Evolutionary conservation across 35 echinoderm and acorn worm species (phyloP).

Genomic region (Eucidaris tribuloides): DNA sequence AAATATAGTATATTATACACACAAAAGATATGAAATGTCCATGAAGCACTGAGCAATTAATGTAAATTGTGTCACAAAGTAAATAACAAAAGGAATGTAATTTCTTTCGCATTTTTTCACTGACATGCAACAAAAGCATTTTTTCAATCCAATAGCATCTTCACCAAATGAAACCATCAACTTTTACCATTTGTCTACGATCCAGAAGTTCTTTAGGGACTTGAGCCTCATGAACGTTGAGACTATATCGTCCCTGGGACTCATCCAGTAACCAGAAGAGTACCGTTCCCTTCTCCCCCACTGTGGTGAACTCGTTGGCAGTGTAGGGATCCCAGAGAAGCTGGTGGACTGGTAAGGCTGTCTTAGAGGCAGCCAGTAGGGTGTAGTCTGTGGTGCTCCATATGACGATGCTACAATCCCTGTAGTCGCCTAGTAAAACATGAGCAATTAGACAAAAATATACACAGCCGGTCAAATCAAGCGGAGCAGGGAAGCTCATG

Average conservation of each 20-base stretch:
- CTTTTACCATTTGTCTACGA: constrained; percentile 75
- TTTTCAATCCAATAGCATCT: no score
- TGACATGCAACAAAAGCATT: neutral
- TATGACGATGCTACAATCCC: constrained; percentile 77
- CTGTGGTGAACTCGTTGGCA: constrained; percentile 85
- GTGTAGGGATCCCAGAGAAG: constrained; percentile 94
- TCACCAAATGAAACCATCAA: neutral
- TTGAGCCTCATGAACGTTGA: constrained; percentile 90
- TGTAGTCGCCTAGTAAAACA: constrained; percentile 99
- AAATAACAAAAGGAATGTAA: no score
- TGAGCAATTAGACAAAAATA: no score
- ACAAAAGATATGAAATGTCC: no score
- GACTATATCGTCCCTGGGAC: constrained; percentile 66
- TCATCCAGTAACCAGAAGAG: constrained; percentile 98
- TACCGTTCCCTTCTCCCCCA: constrained; percentile 83
- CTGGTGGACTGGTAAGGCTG: constrained; percentile 82
- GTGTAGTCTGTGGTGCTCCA: constrained; percentile 93
- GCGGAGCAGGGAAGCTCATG: no score
- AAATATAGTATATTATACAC: no score
- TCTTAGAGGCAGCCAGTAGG: constrained; percentile 80
- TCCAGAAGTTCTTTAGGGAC: constrained; percentile 83
- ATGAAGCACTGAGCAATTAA: no score
- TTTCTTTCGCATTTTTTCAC: neutral
- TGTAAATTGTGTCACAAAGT: no score
- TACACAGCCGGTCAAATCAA: no score